Base-by-base conservation (phyloP, 2,888 invertebrate genomes). In the Epinotia brunnichana region DNA sequence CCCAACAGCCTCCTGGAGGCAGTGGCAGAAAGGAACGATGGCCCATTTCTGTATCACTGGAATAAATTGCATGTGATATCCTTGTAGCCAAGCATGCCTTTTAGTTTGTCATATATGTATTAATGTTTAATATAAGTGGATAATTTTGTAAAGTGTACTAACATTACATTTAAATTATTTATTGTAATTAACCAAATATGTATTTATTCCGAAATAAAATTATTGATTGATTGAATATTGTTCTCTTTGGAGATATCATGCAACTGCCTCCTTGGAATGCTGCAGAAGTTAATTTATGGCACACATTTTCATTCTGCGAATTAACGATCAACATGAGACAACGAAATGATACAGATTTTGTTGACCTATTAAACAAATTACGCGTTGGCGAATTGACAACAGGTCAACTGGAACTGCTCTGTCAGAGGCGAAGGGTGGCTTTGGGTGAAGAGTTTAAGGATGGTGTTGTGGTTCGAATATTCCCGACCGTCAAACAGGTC, bases 321-420 rank as follows among this genome's bases (percentile, higher is more conserved):
- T 67, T 83, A 0, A 80, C 78, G 0, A 77, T 79, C 51, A 85
- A 86, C 29, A 84, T 85, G 82, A 76, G 83, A 4, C 85, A 83
- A 44, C 72, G 74, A 48, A 75, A 78, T 70, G 84, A 85, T 67
- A 24, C 0, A 0, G 76, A 79, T 21, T 81, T 82, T 44, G 74
- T 82, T 0, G 78, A 81, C 67, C 56, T 83, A 1, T 68, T 81
- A 1, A 83, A 83, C 35, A 78, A 48, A 56, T 77, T 83, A 39
- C 74, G 79, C 15, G 74, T 81, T 2, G 81, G 80, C 15, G 76
- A 80, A 70, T 7, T 80, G 4, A 81, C 76, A 1, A 79, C 73
- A 13, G 70, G 63, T 57, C 76, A 78, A n/a, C 63, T 76, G 10
- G 53, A 80, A 9, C 21, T 79, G 21, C 17, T 81, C n/a, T 79